Conservation (phyloP, 2,888 invertebrate species). For the Hypomecis punctinalis region DNA sequence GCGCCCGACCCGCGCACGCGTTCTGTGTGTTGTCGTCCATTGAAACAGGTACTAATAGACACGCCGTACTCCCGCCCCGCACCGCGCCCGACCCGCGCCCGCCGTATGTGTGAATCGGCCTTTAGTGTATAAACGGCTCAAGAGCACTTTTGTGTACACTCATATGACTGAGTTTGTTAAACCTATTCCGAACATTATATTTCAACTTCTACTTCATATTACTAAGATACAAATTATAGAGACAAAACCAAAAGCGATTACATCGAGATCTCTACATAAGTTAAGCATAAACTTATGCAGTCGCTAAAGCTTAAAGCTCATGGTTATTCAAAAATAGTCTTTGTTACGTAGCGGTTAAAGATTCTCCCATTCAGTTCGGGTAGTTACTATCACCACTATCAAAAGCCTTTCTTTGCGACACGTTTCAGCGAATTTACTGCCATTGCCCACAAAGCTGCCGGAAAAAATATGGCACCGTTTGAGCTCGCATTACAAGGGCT, state of each 20-base stretch:
- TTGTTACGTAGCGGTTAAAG: conserved; percentile 15
- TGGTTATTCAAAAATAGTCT: conserved; percentile 11
- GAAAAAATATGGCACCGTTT: conserved; percentile 80
- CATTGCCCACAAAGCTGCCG: conserved; percentile 72
- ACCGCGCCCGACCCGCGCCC: no score
- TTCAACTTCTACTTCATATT: neutral
- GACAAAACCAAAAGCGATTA: conserved; percentile 6
- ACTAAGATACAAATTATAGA: neutral
- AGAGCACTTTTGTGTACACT: no score
- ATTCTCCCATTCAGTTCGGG: neutral
- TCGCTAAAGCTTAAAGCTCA: neutral
- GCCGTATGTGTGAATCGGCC: no score
- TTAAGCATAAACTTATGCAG: conserved; percentile 12
- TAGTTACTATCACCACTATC: conserved; percentile 52
- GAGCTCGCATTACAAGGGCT: conserved; percentile 78
- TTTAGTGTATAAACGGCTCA: no score
- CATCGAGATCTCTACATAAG: conserved; percentile 1
- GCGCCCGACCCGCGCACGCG: no score
- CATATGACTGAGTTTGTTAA: no score
- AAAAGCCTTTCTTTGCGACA: conserved; percentile 61
- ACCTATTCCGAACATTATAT: neutral
- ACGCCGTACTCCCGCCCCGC: no score
- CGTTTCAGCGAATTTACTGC: conserved; percentile 70
- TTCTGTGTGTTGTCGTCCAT: no score
- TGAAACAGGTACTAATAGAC: no score